These are phyloP conservation scores for Aspidiotus rigidus DNA, from an alignment of 2,888 invertebrate genomes.

Conservation along the genomic window DNA sequence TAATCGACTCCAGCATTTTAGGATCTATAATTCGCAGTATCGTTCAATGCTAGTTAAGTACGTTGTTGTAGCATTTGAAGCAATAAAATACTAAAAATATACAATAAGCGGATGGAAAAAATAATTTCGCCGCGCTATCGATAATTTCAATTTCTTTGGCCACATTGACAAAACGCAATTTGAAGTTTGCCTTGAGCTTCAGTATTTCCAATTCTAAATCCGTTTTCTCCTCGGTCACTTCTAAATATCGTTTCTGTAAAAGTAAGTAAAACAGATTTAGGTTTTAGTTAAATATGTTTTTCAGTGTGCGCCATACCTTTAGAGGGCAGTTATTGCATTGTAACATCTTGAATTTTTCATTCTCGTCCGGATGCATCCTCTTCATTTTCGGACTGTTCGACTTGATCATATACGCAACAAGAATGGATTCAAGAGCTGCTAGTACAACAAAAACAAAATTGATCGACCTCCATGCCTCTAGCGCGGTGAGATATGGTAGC, in stretches of 20 bases:
- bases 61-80: not conserved
- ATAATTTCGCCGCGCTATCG: conserved; percentile 17
- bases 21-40: too few species aligned
- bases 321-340: not conserved
- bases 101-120: conserved; percentile 24
- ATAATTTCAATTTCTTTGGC: conserved; percentile 23
- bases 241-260: conserved; percentile 10
- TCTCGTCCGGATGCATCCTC: conserved; percentile 24
- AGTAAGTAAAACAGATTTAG: not conserved
- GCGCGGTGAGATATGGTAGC: not conserved
- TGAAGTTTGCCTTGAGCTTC: conserved; percentile 27
- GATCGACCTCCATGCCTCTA: conserved; percentile 10
- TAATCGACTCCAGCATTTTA: too few species aligned
- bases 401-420: conserved; percentile 21
- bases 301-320: not conserved
- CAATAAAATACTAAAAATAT: conserved; percentile 25
- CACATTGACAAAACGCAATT: conserved; percentile 25
- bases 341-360: conserved; percentile 27
- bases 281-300: not conserved
- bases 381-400: conserved; percentile 3
- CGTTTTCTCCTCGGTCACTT: conserved; percentile 16
- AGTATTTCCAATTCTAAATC: conserved; percentile 22
- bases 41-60: too few species aligned
- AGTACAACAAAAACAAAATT: conserved; percentile 21
- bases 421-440: conserved; percentile 6